These are phyloP conservation scores for Sceliomorpha sp. DNA, from an alignment of 2,888 invertebrate species.

Conservation along the genomic window DNA sequence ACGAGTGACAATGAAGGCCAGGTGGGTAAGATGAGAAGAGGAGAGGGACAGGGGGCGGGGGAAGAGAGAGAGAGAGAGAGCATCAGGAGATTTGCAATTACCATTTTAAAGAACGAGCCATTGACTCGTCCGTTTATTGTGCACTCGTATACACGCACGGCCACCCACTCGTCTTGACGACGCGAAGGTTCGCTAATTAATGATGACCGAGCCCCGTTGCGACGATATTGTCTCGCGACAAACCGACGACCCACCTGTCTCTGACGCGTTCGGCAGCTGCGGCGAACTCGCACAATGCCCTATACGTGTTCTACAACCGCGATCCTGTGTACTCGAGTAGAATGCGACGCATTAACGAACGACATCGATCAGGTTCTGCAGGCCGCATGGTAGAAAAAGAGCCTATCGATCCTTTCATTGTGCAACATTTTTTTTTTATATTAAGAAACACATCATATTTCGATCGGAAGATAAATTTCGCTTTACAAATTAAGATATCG, in stretches of 20 bases:
- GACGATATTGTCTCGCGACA: conserved; percentile 69
- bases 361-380: conserved; percentile 7
- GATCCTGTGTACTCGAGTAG: conserved; percentile 14
- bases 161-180: conserved; percentile 68
- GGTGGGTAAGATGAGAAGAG: too few species aligned
- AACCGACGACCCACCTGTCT: conserved; percentile 69
- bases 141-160: conserved; percentile 51
- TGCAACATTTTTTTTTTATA: too few species aligned
- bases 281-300: conserved; percentile 37
- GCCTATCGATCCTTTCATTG: too few species aligned
- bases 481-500: too few species aligned
- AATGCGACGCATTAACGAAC: conserved; percentile 30
- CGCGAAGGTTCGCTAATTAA: conserved; percentile 73
- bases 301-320: conserved; percentile 18
- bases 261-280: conserved; percentile 47
- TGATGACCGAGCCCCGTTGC: conserved; percentile 67
- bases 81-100: conserved; percentile 51
- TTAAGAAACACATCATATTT: too few species aligned
- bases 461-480: too few species aligned
- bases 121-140: conserved; percentile 63
- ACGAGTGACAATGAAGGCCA: too few species aligned
- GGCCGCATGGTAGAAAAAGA: too few species aligned
- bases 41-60: too few species aligned
- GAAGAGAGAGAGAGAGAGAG: too few species aligned
- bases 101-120: conserved; percentile 62